phyloP scores from a whole-genome alignment of 2,888 invertebrate species.

The Caenorhabditis drosophilae region DNA sequence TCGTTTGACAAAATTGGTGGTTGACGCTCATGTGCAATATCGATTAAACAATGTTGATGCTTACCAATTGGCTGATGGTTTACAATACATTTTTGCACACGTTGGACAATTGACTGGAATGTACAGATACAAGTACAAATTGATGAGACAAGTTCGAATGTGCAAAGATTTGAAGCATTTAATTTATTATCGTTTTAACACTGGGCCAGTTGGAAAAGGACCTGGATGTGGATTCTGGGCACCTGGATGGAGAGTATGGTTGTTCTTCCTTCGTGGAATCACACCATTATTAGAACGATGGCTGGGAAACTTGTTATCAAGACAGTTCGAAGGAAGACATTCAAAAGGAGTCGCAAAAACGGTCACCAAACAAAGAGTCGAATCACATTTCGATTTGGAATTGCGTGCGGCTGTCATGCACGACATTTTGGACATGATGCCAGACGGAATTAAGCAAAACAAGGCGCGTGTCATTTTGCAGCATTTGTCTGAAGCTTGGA shows the following conservation, averaged over 20 bases:
- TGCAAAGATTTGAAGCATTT: slow-evolving; percentile 99
- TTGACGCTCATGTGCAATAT: slow-evolving; percentile 99
- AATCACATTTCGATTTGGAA: slow-evolving; percentile 98
- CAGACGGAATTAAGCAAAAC: slow-evolving; percentile 99
- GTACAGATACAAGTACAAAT: slow-evolving; percentile 79
- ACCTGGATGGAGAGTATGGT: slow-evolving; percentile 94
- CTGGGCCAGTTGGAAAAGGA: slow-evolving; percentile 69
- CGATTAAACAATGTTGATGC: slow-evolving; percentile 96
- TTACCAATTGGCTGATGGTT: slow-evolving; percentile 92
- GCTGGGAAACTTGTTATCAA: slow-evolving; percentile 96
- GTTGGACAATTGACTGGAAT: slow-evolving; percentile 99
- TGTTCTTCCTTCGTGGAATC: slow-evolving; percentile 99
- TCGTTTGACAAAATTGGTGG: slow-evolving; percentile 94
- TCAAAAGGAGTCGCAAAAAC: slow-evolving; percentile 99
- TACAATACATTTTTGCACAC: slow-evolving; percentile 98
- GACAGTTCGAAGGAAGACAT: slow-evolving; percentile 98
- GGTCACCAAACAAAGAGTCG: slow-evolving; percentile 98
- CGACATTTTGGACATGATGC: slow-evolving; percentile 99
- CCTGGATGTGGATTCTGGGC: slow-evolving; percentile 69
- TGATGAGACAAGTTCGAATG: slow-evolving; percentile 78
- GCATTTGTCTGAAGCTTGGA: slow-evolving; percentile 98
- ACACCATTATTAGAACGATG: slow-evolving; percentile 96
- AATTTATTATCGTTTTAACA: slow-evolving; percentile 85
- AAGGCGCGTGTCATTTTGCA: slow-evolving; percentile 98
- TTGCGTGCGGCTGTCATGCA: slow-evolving; percentile 77